Evolutionary conservation across 2,888 invertebrate species (phyloP), one percentile per base, ranked within the genome.

Genomic region (Cremastobaeus sp.): DNA sequence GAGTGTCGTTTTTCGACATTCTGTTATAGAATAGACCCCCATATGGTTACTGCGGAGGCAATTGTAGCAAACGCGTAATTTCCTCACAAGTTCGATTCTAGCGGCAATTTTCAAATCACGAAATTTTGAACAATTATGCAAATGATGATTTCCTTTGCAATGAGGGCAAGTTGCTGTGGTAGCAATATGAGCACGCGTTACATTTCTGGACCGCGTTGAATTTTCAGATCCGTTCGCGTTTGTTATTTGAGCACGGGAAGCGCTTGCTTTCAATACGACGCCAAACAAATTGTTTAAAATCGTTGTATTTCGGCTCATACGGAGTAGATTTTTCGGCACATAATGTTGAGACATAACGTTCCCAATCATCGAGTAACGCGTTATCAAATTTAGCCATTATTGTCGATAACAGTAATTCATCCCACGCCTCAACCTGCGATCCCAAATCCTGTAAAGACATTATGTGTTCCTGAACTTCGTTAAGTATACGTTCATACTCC

Each of bases 51-150:
- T 3, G 9, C 18, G 4, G n/a, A 62, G 9, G 9, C 60, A 62
- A 17, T 45, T 62, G 20, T 50, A 62, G 30, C 60, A 62, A 11
- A 47, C 39, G 0, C 50, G 21, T 15, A 20, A 41, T 9, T 45
- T 62, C 5, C 30, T 12, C 3, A 45, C 18, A 1, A 20, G 18
- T 6, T 62, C 39, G 2, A 17, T n/a, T 2, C 48, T 9, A 32
- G 15, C n/a, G n/a, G n/a, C n/a, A n/a, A n/a, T n/a, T n/a, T n/a
- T n/a, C n/a, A 28, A 11, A 14, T 12, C 9, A 0, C 8, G 11
- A 9, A 47, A 30, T 35, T 62, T 35, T n/a, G 17, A 30, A 9
- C 48, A 48, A 3, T 48, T 30, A 48, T n/a, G 11, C 4, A 48
- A 32, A 17, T n/a, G 4, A 11, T 48, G 48, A 15, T 4, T 3